Conservation (phyloP, 2,888 invertebrate species). For the Conus canariensis region DNA sequence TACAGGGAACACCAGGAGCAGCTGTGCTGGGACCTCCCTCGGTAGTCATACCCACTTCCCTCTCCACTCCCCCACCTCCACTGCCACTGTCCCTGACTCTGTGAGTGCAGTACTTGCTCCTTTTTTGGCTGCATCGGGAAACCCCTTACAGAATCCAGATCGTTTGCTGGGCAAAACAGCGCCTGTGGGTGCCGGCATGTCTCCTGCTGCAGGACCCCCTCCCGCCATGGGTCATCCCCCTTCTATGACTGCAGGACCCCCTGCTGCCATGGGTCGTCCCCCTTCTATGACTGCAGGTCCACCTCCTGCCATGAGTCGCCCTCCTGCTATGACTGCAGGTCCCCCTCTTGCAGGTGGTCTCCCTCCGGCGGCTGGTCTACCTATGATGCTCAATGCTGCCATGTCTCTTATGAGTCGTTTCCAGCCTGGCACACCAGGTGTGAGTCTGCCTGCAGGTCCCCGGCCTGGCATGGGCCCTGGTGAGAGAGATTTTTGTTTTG, state of each 20-base stretch:
- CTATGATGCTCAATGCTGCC: constrained; percentile 23
- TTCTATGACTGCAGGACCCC: not conserved
- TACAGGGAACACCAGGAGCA: not conserved
- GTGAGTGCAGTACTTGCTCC: not conserved
- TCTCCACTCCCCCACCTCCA: not conserved
- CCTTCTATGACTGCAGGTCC: too few species aligned
- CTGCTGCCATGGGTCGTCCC: too few species aligned
- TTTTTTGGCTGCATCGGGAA: not conserved
- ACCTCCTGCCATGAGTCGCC: not conserved
- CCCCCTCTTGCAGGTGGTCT: not conserved
- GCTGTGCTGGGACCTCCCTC: not conserved
- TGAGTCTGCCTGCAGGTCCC: not conserved
- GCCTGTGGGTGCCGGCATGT: not conserved
- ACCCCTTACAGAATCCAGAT: not conserved
- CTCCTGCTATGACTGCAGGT: not conserved
- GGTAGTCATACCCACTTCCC: not conserved
- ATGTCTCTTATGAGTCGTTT: not conserved
- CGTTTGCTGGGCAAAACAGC: not conserved
- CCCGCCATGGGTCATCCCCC: too few species aligned
- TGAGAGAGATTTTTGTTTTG: not conserved
- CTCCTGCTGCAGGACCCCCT: too few species aligned
- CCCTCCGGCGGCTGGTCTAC: not conserved
- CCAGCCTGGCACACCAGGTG: not conserved
- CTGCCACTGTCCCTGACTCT: not conserved
- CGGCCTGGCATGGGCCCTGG: not conserved